These are phyloP conservation scores for Crax fasciolata DNA, from an alignment of 2,797 vertebrate species.

Conservation along the genomic window DNA sequence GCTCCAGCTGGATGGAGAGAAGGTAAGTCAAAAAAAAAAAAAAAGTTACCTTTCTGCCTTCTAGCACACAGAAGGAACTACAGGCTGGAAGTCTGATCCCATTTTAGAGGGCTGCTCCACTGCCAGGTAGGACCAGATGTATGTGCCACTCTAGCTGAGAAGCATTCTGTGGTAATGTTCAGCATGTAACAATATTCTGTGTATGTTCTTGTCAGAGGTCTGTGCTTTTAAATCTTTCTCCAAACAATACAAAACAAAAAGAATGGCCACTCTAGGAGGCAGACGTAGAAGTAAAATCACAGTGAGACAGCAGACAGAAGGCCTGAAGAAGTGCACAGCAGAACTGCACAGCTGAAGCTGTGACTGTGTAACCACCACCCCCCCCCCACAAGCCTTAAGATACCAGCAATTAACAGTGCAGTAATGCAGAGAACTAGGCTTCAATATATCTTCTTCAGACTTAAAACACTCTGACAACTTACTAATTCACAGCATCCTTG, in stretches of 20 bases:
- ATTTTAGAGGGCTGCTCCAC: background rate
- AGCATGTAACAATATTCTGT: background rate
- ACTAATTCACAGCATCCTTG: constrained; percentile 47
- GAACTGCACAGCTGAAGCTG: background rate
- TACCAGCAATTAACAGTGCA: constrained; percentile 28
- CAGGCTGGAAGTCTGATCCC: background rate
- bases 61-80: background rate
- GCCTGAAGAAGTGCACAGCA: background rate
- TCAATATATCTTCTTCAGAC: constrained; percentile 15
- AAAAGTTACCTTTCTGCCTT: background rate
- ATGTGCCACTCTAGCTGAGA: background rate
- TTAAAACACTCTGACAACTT: constrained; percentile 43
- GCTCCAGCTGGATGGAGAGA: background rate
- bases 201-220: background rate
- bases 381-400: background rate
- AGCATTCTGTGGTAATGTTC: background rate
- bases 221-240: background rate
- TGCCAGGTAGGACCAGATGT: background rate
- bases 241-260: background rate
- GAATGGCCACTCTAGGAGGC: background rate
- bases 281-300: background rate
- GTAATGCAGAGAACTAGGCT: background rate
- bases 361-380: background rate
- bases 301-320: background rate
- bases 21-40: background rate